Base-by-base conservation (phyloP, 2,888 invertebrate species). In the Malacosoma neustria region DNA sequence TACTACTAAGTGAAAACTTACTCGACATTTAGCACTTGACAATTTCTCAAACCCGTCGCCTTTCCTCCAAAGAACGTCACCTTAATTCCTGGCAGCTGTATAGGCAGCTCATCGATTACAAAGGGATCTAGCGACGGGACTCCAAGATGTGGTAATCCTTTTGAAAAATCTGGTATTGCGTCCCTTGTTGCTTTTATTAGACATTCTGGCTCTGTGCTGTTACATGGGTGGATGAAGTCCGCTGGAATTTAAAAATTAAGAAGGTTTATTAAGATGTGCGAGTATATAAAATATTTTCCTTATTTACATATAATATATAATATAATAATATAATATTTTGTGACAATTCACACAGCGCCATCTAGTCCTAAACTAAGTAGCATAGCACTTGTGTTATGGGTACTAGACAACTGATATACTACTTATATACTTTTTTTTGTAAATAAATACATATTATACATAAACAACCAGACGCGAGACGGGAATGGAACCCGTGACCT, bases 61-160 rank as follows among this genome's bases (percentile, higher is more conserved):
- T 75, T 84, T 7, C 84, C 84, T 13, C 68, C 72, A 29, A 74
- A 58, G 40, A 85, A 84, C 1, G 84, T 84, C 15, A 85, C 84
- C 41, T 79, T 84, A 42, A 85, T 80, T 2, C 85, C 84, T 0
- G 85, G 84, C 30, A 85, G 57, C 43, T 84, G 84, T 36, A 85
- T 84, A 1, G 84, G 82, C 29, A 84, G 53, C 46, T 81, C 72
- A 1, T 82, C 76, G 34, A 84, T 82, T 30, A 76, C 34, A 41
- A 84, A 85, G 0, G 84, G 85, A 38, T 85, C 85, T 35, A 85
- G 43, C 0, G 81, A 48, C 4, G 84, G 82, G 3, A 85, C 84
- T 15, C 72, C 77, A 1, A 84, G 62, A 0, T 71, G 31, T 0
- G 82, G 85, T 12, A 85, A 37, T 29, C 85, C 85, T 39, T 75